A percentile compares a stretch with the other conserved stretches of the same genome.
Conservation (phyloP, 2,888 invertebrate genomes). For the Troilus luridus region DNA sequence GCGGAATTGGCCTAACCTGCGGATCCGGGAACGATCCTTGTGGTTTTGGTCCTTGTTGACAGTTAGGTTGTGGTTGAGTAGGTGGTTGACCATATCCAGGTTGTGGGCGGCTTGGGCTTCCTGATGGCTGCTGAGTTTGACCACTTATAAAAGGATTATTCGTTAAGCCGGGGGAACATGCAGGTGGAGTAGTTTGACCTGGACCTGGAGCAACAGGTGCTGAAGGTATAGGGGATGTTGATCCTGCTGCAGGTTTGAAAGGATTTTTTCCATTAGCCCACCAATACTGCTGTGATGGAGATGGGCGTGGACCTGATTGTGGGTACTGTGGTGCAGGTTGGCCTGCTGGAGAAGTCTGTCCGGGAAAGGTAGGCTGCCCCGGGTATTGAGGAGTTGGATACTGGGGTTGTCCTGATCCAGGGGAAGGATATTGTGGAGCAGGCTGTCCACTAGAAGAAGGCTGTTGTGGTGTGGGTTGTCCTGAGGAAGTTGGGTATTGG, state of each 20-base stretch:
- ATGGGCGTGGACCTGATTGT: conserved; percentile 30
- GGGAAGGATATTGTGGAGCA: not conserved
- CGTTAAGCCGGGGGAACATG: conserved; percentile 35
- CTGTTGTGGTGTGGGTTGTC: not conserved
- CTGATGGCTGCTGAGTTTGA: conserved; percentile 51
- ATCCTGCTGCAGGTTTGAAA: conserved; percentile 29
- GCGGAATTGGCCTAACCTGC: conserved; percentile 31
- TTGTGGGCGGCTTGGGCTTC: conserved; percentile 46
- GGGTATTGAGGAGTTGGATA: not conserved
- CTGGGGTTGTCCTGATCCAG: conserved; percentile 5
- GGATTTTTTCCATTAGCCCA: conserved; percentile 47
- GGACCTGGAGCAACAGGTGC: conserved; percentile 48
- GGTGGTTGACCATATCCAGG: conserved; percentile 20
- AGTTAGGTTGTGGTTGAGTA: conserved; percentile 32
- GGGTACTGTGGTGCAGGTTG: conserved; percentile 22
- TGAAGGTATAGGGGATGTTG: conserved; percentile 13
- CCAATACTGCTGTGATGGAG: conserved; percentile 52
- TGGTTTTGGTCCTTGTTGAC: conserved; percentile 30
- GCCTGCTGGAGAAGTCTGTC: not conserved
- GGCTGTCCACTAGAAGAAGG: not conserved
- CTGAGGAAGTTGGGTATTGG: not conserved
- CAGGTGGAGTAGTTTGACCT: not conserved
- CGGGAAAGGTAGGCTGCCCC: not conserved
- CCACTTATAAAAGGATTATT: conserved; percentile 55
- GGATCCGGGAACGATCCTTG: not conserved